Percentiles rank a stretch among this genome's conserved stretches.
Conservation (phyloP, 1,140 invertebrate genomes). For the Bombus turneri region DNA sequence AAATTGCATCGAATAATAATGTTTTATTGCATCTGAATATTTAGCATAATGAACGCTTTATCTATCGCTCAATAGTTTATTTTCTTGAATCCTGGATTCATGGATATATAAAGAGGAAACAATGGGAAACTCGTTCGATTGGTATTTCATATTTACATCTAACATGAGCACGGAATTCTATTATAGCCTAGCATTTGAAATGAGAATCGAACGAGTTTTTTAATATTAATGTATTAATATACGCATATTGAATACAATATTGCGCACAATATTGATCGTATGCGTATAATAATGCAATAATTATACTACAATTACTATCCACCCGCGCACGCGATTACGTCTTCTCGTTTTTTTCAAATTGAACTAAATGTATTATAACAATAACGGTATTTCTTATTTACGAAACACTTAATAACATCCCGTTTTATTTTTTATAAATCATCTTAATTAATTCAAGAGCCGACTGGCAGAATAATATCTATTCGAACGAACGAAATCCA, state of each 20-base stretch:
- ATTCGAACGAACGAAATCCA: conserved; percentile 55
- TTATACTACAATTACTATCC: conserved; percentile 42
- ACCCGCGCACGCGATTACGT: background rate
- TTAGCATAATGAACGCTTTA: conserved; percentile 38
- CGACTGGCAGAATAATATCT: conserved; percentile 38
- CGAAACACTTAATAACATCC: conserved; percentile 53
- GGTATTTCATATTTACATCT: conserved; percentile 39
- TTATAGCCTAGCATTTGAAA: conserved; percentile 38
- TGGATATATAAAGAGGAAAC: conserved; percentile 44
- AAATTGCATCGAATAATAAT: conserved; percentile 52
- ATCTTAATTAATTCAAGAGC: conserved; percentile 9
- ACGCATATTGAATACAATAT: conserved; percentile 24
- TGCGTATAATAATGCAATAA: conserved; percentile 38
- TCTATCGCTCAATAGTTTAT: conserved; percentile 74
- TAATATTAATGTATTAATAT: conserved; percentile 24
- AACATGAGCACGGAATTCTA: conserved; percentile 32
- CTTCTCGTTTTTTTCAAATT: conserved; percentile 19
- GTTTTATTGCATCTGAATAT: conserved; percentile 39
- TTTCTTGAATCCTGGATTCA: conserved; percentile 67
- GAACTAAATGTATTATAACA: conserved; percentile 63
- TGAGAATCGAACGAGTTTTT: conserved; percentile 37
- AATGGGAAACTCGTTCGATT: conserved; percentile 38
- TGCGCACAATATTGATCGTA: conserved; percentile 6
- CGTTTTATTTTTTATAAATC: conserved; percentile 34
- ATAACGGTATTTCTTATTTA: conserved; percentile 53